Evolutionary conservation across 1,140 invertebrate species (phyloP).

Genomic region (Vollenhovia emeryi): DNA sequence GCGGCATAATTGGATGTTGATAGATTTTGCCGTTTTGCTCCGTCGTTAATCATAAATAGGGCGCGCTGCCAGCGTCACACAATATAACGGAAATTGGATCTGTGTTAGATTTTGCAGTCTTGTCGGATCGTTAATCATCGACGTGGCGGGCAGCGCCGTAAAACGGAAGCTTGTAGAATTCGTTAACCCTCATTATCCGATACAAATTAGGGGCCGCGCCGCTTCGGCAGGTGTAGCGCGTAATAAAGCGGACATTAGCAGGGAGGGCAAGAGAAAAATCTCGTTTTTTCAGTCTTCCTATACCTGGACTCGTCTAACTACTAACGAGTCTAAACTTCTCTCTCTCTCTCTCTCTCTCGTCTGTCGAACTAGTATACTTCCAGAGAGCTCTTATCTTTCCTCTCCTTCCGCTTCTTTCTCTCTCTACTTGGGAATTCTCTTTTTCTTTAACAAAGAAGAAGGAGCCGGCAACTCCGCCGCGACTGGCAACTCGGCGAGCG

Average conservation of each 20-base stretch:
- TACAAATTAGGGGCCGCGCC: not conserved
- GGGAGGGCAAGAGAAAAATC: conserved; percentile 53
- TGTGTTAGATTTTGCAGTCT: conserved; percentile 56
- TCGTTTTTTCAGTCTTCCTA: conserved; percentile 54
- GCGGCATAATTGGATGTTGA: conserved; percentile 55
- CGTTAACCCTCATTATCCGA: conserved; percentile 61
- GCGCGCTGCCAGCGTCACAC: conserved; percentile 22
- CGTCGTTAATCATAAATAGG: conserved; percentile 53
- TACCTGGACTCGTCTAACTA: conserved; percentile 72
- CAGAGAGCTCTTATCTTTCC: conserved; percentile 49
- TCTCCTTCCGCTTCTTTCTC: conserved; percentile 48
- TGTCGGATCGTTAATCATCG: conserved; percentile 57
- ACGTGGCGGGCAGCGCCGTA: conserved; percentile 16
- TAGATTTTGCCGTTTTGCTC: conserved; percentile 38
- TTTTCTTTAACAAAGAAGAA: conserved; percentile 72
- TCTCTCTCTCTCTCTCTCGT: conserved; percentile 26
- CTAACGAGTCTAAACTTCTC: conserved; percentile 75
- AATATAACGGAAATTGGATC: conserved; percentile 61
- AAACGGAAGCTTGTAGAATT: conserved; percentile 57
- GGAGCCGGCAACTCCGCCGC: conserved; percentile 75
- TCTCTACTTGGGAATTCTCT: conserved; percentile 49
- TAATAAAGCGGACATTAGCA: conserved; percentile 18
- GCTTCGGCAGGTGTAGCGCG: not conserved
- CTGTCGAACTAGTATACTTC: conserved; percentile 67
- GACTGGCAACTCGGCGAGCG: conserved; percentile 73